Base-by-base conservation (phyloP, 2,888 invertebrate species). In the Eremobia ochroleuca region DNA sequence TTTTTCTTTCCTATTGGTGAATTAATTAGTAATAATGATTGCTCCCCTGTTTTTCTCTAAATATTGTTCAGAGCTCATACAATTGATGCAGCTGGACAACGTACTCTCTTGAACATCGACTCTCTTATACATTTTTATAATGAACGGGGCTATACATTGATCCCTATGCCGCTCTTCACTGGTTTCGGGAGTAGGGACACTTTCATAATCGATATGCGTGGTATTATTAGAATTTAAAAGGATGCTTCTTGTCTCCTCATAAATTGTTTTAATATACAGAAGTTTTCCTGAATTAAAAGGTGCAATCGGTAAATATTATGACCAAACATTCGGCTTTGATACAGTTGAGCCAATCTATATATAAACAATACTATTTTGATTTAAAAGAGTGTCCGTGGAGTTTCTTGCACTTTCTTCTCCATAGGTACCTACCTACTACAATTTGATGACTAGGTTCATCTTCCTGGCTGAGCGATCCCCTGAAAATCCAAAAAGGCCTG, bases 1-100 rank as follows among this genome's bases (percentile, higher is more conserved):
- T 37, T 69, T 80, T 77, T 58, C 13, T n/a, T 49, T 68, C 13
- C 25, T 61, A 37, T 76, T 37, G n/a, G 37, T 9, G 37, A 67
- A 82, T 79, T 64, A 65, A 83, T 70, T 59, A 59, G 65, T 46
- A 46, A 55, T 80, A 61, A 83, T 52, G 58, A n/a, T 34, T 52
- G n/a, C 15, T 40, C 2, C 52, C 46, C 9, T 75, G 43, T 34
- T 79, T 65, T 76, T 46, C 8, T 61, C 5, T 15, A 25, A 28
- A 62, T 52, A 49, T 81, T 67, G 62, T 64, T 52, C 28, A 52
- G 25, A 76, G 40, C 25, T 58, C 58, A 77, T 71, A 71, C 67
- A 71, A 81, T 70, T 61, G 37, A 67, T 58, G 34, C 34, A 21
- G 15, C 40, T 58, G 74, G 61, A 71, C 80, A 34, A 15, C 15